Base-by-base conservation (phyloP, 2,888 invertebrate genomes). In the Morpho deidamia region DNA sequence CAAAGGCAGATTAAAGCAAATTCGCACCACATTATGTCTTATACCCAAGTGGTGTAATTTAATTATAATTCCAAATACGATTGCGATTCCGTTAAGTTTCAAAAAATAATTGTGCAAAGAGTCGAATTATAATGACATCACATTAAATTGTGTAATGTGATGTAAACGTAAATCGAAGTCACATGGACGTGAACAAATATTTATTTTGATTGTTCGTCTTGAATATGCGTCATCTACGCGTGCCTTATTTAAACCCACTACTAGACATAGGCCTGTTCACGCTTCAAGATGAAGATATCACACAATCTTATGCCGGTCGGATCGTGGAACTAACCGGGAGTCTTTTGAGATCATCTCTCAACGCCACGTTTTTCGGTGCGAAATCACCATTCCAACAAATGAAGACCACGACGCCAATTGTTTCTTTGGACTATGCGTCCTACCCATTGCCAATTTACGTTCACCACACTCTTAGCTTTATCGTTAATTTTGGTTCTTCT, bases 161-260 rank as follows among this genome's bases (percentile, higher is more conserved):
- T 64, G 72, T 67, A 68, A 71, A 62, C 51, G 60, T 63, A 47
- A 56, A 61, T 59, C 52, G 56, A 23, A 14, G 11, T 35, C 44
- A 56, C 63, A 59, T 56, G 58, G 59, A 49, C 65, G 61, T 71
- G 68, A 56, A 45, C 56, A 69, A 71, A 71, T 69, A 68, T 70
- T 70, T 67, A 57, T 41, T 33, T 50, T 43, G 39, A 54, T 52
- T 41, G 38, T 48, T 48, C 41, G 11, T 10, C 11, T 35, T 32
- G 11, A 37, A 9, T 8, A 10, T 10, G 12, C 47, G 47, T 44
- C 43, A 39, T 44, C n/a, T 11, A 38, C 47, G 39, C 53, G 47
- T 53, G 53, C 47, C 34, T 41, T 35, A 34, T 42, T 23, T 23
- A 2, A 23, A 23, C 2, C 3, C 3, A 23, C 23, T 23, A 23